These are phyloP conservation scores for Paramisgurnus dabryanus DNA, from an alignment of 2,113 vertebrate genomes.

Conservation along the genomic window DNA sequence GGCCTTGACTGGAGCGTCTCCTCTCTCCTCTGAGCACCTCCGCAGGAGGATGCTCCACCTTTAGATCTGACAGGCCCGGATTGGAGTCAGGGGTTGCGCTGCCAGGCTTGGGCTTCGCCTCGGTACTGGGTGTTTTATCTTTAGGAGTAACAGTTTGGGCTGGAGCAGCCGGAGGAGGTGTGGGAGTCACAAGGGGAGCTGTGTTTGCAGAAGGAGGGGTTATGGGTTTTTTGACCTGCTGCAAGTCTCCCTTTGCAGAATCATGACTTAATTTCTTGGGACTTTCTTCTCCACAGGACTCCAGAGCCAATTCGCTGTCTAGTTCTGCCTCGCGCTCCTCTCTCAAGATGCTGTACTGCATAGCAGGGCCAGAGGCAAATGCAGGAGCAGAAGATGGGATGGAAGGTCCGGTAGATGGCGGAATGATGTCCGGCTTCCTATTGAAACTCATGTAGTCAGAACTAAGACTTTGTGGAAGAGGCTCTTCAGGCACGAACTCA, in stretches of 20 bases:
- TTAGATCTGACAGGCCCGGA: constrained; percentile 42
- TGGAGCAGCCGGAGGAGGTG: constrained; percentile 1
- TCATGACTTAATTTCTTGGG: constrained; percentile 87
- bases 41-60: constrained; percentile 49
- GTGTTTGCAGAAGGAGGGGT: constrained; percentile 51
- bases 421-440: constrained; percentile 79
- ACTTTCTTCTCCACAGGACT: constrained; percentile 95
- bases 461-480: constrained; percentile 57
- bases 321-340: constrained; percentile 97
- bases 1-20: constrained; percentile 43
- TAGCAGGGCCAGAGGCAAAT: not conserved
- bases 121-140: constrained; percentile 22
- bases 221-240: constrained; percentile 56
- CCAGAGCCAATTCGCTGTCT: constrained; percentile 95
- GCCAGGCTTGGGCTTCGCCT: constrained; percentile 38
- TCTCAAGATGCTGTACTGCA: constrained; percentile 90
- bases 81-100: constrained; percentile 3
- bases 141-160: constrained; percentile 10
- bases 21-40: constrained; percentile 28
- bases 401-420: constrained; percentile 65
- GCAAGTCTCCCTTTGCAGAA: constrained; percentile 70
- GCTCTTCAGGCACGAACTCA: constrained; percentile 91
- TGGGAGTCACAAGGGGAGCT: constrained; percentile 41
- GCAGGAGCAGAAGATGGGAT: constrained; percentile 68
- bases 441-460: constrained; percentile 71